These are phyloP conservation scores for Leptothorax acervorum DNA, from an alignment of 2,888 invertebrate genomes.

Conservation along the genomic window DNA sequence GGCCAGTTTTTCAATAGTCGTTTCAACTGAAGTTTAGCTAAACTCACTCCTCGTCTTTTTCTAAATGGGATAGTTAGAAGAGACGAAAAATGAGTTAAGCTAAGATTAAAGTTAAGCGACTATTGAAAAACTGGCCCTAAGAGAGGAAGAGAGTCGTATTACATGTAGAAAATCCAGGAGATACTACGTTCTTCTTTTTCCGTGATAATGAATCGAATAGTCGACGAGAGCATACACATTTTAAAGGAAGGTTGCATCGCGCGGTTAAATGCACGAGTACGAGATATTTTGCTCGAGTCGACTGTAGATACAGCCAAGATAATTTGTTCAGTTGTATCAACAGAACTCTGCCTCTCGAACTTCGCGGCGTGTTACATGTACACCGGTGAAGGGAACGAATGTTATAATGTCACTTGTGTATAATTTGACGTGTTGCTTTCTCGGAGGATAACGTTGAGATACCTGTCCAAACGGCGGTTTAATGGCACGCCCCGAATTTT, in stretches of 20 bases:
- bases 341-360: slow-evolving; percentile 56
- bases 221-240: slow-evolving; percentile 71
- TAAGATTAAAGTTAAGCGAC: no score
- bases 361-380: slow-evolving; percentile 62
- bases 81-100: no score
- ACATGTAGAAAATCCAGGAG: slow-evolving; percentile 12
- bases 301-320: slow-evolving; percentile 67
- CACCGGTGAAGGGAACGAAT: slow-evolving; percentile 63
- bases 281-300: slow-evolving; percentile 72
- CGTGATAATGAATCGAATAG: slow-evolving; percentile 51
- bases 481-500: slow-evolving; percentile 29
- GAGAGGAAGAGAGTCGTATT: slow-evolving; percentile 61
- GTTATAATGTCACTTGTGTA: slow-evolving; percentile 51
- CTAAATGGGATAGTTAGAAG: no score
- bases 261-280: slow-evolving; percentile 71
- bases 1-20: neutral
- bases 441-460: slow-evolving; percentile 25
- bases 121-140: slow-evolving; percentile 12
- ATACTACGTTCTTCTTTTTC: slow-evolving; percentile 44
- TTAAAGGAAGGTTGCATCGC: slow-evolving; percentile 65
- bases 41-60: no score
- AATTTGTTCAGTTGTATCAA: slow-evolving; percentile 74
- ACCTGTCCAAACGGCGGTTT: slow-evolving; percentile 2
- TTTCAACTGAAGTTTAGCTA: no score
- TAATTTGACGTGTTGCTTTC: slow-evolving; percentile 14